Conservation (phyloP, 2,113 vertebrate species). For the Oryzias curvinotus region DNA sequence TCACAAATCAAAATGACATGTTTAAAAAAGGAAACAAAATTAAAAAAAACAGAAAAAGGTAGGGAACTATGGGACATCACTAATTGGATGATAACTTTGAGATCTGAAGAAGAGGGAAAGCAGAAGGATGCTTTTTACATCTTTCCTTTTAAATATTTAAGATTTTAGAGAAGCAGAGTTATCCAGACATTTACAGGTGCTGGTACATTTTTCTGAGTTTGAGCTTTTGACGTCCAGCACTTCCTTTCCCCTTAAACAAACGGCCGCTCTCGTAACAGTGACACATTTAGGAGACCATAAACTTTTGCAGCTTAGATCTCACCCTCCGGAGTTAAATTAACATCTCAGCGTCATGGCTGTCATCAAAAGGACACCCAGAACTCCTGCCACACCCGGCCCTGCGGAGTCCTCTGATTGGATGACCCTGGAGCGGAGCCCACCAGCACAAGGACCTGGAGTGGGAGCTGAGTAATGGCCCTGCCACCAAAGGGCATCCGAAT, state of each 20-base stretch:
- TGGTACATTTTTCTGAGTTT: too few relatives aligned
- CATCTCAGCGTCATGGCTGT: conserved; percentile 46
- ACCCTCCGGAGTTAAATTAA: conserved; percentile 50
- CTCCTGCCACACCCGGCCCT: conserved; percentile 12
- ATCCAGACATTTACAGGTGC: too few relatives aligned
- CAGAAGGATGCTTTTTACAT: too few relatives aligned
- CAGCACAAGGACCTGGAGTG: conserved; percentile 42
- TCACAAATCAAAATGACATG: too few relatives aligned
- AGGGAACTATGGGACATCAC: too few relatives aligned
- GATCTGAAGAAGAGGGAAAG: too few relatives aligned
- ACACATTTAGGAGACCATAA: conserved; percentile 55
- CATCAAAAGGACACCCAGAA: conserved; percentile 38
- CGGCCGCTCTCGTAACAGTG: conserved; percentile 16
- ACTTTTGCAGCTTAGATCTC: conserved; percentile 39
- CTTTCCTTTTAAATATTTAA: too few relatives aligned
- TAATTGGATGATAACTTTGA: too few relatives aligned
- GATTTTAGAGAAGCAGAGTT: too few relatives aligned
- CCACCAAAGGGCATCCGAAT: conserved; percentile 71
- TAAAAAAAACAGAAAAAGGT: too few relatives aligned
- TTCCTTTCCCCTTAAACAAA: conserved; percentile 28
- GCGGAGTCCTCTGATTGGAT: conserved; percentile 52
- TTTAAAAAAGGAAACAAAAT: too few relatives aligned
- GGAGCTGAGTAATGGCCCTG: conserved; percentile 61
- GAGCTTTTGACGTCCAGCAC: conserved; percentile 12
- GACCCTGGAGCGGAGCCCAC: conserved; percentile 33